A percentile compares a stretch with the other conserved stretches of the same genome.
Conservation (phyloP, 2,797 vertebrate genomes). For the Peromyscus attwateri region DNA sequence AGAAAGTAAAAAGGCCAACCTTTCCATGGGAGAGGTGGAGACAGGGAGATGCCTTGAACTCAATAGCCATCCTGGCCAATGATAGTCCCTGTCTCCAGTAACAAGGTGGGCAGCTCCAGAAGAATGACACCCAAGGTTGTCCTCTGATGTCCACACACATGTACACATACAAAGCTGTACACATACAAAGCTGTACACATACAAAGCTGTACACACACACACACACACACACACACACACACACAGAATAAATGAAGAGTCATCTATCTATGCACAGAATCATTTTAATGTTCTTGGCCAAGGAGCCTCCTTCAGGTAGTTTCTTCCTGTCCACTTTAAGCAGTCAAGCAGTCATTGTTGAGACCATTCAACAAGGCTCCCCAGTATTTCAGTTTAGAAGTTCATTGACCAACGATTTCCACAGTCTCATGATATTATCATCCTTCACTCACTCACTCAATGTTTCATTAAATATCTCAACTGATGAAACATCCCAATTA, state of each 20-base stretch:
- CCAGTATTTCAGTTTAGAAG: constrained; percentile 28
- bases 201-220: background rate
- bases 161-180: background rate
- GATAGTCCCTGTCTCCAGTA: background rate
- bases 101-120: background rate
- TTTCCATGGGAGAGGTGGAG: background rate
- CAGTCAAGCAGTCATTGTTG: background rate
- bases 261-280: background rate
- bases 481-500: background rate
- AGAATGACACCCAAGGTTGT: background rate
- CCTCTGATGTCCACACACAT: background rate
- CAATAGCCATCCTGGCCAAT: background rate
- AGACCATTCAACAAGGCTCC: constrained; percentile 3
- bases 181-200: no score
- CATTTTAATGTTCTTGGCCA: background rate
- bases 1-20: background rate
- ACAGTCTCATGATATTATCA: background rate
- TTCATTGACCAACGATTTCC: background rate
- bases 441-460: background rate
- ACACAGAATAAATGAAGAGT: no score
- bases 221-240: background rate
- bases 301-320: background rate
- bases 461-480: background rate
- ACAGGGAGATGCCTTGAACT: background rate
- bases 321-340: background rate